phyloP scores from a whole-genome alignment of 2,888 invertebrate species.

The Lasioglossum leucozonium region DNA sequence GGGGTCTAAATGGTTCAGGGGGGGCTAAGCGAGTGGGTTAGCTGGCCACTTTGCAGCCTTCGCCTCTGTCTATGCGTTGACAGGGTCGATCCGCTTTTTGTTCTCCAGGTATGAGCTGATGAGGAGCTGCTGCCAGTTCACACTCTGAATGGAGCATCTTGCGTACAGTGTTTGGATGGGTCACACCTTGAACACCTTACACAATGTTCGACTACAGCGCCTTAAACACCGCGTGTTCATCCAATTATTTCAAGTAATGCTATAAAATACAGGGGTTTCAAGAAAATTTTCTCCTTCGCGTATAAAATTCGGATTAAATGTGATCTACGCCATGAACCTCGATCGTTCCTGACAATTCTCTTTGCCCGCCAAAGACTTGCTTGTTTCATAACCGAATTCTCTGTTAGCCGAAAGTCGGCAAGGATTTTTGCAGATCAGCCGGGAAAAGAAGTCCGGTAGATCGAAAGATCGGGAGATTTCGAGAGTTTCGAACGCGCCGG shows the following conservation, averaged over 20 bases:
- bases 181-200: too few species aligned
- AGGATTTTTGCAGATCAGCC: not conserved
- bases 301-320: not conserved
- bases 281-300: not conserved
- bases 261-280: not conserved
- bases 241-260: too few species aligned
- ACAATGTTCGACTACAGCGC: too few species aligned
- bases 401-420: not conserved
- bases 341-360: not conserved
- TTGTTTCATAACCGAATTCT: not conserved
- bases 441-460: not conserved
- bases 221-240: not conserved
- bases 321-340: not conserved
- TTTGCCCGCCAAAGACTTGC: not conserved
- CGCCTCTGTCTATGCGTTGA: slow-evolving; percentile 35
- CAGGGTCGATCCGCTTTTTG: not conserved
- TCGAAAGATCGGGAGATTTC: not conserved
- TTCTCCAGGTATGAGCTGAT: not conserved
- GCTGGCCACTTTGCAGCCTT: slow-evolving; percentile 66
- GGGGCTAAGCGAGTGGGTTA: slow-evolving; percentile 23
- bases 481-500: not conserved
- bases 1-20: slow-evolving; percentile 64
- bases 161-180: not conserved
- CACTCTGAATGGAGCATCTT: not conserved
- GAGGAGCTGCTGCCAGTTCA: too few species aligned